A percentile compares a stretch with the other conserved stretches of the same genome.
Evolutionary conservation across 2,888 invertebrate genomes (phyloP).

Genomic region (Diadromus collaris): DNA sequence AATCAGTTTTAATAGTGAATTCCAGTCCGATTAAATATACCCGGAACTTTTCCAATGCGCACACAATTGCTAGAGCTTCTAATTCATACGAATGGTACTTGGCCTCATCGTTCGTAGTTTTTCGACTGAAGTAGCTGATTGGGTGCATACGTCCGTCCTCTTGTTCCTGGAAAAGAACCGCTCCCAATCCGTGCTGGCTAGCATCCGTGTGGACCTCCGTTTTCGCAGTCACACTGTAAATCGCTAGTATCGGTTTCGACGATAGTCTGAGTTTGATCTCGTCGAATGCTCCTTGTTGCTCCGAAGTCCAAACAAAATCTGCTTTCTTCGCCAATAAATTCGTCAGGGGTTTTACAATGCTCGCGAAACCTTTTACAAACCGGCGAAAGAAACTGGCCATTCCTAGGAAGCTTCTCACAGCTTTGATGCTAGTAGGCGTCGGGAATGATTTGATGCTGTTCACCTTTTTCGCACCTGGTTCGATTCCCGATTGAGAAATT

Average conservation of each 20-base stretch:
- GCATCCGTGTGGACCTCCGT: slow-evolving; percentile 45
- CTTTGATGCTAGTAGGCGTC: background rate
- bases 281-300: slow-evolving; percentile 4
- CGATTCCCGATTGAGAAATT: slow-evolving; percentile 1
- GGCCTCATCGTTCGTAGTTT: too few species aligned
- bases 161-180: slow-evolving; percentile 2
- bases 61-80: too few species aligned
- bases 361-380: slow-evolving; percentile 8
- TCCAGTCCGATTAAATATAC: too few species aligned
- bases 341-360: background rate
- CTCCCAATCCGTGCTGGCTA: slow-evolving; percentile 34
- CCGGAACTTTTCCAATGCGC: too few species aligned
- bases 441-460: slow-evolving; percentile 16
- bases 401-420: slow-evolving; percentile 9
- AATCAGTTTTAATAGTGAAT: too few species aligned
- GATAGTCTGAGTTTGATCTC: slow-evolving; percentile 1
- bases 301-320: background rate
- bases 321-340: slow-evolving; percentile 4
- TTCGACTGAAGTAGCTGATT: too few species aligned
- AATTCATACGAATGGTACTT: too few species aligned
- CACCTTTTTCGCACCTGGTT: background rate
- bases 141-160: too few species aligned
- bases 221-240: background rate
- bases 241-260: slow-evolving; percentile 6
- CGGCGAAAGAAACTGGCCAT: slow-evolving; percentile 4